Percentiles rank a stretch among this genome's conserved stretches.
These are phyloP conservation scores for Brachylomia viminalis DNA, from an alignment of 2,888 invertebrate species.

Conservation along the genomic window DNA sequence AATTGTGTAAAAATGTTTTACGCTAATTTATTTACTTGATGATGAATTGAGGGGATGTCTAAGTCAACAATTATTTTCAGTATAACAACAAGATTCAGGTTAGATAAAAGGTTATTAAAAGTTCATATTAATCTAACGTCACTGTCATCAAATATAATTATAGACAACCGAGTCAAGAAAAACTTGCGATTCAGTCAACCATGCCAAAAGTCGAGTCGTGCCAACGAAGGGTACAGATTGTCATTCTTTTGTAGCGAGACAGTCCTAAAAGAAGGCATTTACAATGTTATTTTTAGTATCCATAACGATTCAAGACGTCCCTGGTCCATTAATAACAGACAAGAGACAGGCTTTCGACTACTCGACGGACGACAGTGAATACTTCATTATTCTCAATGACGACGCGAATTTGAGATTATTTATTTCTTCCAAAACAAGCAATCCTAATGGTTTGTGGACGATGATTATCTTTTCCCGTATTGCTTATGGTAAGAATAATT, in stretches of 20 bases:
- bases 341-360: conserved; percentile 73
- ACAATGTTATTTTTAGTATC: conserved; percentile 78
- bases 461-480: neutral
- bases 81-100: neutral
- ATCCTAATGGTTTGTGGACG: neutral
- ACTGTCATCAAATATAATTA: neutral
- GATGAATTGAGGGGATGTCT: neutral
- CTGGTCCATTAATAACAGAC: conserved; percentile 75
- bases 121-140: neutral
- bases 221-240: conserved; percentile 73
- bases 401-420: neutral
- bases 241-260: conserved; percentile 67
- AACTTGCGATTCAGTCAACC: neutral
- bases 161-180: neutral
- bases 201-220: conserved; percentile 37
- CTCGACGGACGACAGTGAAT: conserved; percentile 71
- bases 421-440: neutral
- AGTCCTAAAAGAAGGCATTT: conserved; percentile 70
- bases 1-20: neutral
- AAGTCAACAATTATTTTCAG: neutral
- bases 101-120: neutral
- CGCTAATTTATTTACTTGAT: neutral
- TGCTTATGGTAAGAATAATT: neutral
- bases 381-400: conserved; percentile 79
- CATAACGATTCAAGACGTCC: conserved; percentile 71